Evolutionary conservation across 2,113 vertebrate species (phyloP).

Genomic region (Vulpes ferrilata): DNA sequence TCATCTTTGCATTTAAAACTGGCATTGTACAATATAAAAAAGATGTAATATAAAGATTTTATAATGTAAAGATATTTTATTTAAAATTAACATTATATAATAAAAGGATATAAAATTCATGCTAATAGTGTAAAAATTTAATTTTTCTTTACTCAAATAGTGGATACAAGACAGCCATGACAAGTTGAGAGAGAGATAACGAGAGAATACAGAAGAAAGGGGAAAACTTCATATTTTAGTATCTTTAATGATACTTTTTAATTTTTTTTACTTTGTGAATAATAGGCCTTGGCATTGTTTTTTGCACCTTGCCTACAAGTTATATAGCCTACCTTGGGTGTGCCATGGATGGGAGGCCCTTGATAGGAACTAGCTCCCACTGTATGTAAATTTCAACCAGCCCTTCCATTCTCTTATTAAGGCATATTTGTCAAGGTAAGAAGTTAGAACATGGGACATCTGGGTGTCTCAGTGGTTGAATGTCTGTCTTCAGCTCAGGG

Average conservation of each 20-base stretch:
- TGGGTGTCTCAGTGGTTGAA: too few relatives aligned
- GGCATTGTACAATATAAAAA: background rate
- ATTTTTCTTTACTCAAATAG: slow-evolving; percentile 1
- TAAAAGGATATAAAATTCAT: background rate
- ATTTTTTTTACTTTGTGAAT: background rate
- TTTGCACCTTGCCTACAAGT: background rate
- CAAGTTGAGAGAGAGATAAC: background rate
- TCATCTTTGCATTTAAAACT: slow-evolving; percentile 12
- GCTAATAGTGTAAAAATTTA: background rate
- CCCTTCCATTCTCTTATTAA: background rate
- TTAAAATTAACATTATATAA: background rate
- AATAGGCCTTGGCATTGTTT: background rate
- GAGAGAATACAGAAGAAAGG: background rate
- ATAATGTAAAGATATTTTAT: background rate
- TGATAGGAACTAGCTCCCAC: background rate
- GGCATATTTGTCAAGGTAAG: background rate
- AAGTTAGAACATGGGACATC: background rate
- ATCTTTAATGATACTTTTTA: background rate
- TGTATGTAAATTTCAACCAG: background rate
- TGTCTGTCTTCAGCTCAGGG: too few relatives aligned
- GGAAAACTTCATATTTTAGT: background rate
- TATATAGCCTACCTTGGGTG: background rate
- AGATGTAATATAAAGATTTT: background rate
- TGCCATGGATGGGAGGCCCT: background rate
- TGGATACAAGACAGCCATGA: background rate